Base-by-base conservation (phyloP, 2,888 invertebrate species). In the Drosophila acutilabella region DNA sequence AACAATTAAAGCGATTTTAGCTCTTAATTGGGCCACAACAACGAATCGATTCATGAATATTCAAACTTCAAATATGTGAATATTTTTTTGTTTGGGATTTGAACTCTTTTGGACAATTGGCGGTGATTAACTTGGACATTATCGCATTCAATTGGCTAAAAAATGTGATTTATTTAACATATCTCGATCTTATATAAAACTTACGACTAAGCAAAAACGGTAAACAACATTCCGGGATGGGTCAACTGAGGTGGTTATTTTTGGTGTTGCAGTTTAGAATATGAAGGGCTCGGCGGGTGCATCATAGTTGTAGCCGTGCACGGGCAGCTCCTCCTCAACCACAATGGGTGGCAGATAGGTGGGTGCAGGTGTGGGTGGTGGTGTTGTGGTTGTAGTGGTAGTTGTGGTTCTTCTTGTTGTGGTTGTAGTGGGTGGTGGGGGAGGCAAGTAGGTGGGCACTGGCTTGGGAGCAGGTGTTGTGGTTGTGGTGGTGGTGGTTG, bases 251-350 rank as follows among this genome's bases (percentile, higher is more conserved):
- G 33, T 23, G 23, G 23, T 20, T n/a, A n/a, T n/a, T 45, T 56
- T 54, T 30, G 41, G 48, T 54, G 54, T 47, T 20, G 40, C 14
- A 30, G 20, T n/a, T 53, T 80, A 86, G 74, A 84, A 86, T 26
- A 64, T n/a, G 52, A 86, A 89, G 2, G 72, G 69, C 47, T 81
- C 64, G 6, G 71, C 78, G 6, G 85, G 85, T 14, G 67, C 78
- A 8, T 89, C 78, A n/a, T 86, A 86, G 58, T 78, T 80, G 18
- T 86, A 86, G 13, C 85, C 85, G n/a, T 78, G 80, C 45, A 47
- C 54, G 40, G 57, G 68, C 26, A 47, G 58, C 11, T 81, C 71
- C 30, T 79, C 80, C 8, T 76, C 74, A 7, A 79, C 74, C 36
- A 81, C 60, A 54, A 80, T 74, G 4, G 87, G 86, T 14, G 85